Base-by-base conservation (phyloP, 2,113 vertebrate species). In the Cololabis saira region DNA sequence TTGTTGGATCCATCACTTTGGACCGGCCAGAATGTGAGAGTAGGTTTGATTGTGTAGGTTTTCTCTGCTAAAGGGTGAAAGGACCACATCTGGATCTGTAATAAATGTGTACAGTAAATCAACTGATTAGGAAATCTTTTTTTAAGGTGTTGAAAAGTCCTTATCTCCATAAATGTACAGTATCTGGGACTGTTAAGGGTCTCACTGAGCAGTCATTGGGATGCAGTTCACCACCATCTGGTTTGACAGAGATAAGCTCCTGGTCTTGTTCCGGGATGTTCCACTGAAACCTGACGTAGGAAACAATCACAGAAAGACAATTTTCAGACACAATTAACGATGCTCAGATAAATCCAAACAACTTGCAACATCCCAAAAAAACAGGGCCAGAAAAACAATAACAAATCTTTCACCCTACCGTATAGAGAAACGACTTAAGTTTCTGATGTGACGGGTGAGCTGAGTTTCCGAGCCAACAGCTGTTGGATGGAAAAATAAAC, bases 401-500 rank as follows among this genome's bases (percentile, higher is more conserved):
- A 41, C 40, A 56, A 67, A 52, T 69, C 19, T 51, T 44, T 6
- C 4, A 56, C 81, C 81, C 12, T 18, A 90, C 85, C 87, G 50
- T 75, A 97, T 69, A 0, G 95, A 92, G 27, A 96, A 48, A 19
- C 88, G 88, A 12, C 95, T 93, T 42, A 91, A 76, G 79, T 98
- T 99, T 80, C 74, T 93, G 75, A 98, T 90, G 51, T 86, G 79
- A 67, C 94, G 92, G 58, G 67, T 77, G 63, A 79, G 87, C 56
- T 89, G 89, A 2, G 92, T 93, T 18, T 64, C 82, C 24, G 76
- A 90, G 24, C 95, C 94, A 75, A 95, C 62, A n/a, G 71, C 89
- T 12, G 95, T 95, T 45, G 96, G 95, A 48, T 92, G 95, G 80
- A 99, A 97, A 87, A 93, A 95, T n/a, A 98, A 78, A 43, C 41